Percentiles rank a stretch among this genome's conserved stretches.
Conservation (phyloP, 92 coral and sea anemone species). For the Zoanthus gigantus region DNA sequence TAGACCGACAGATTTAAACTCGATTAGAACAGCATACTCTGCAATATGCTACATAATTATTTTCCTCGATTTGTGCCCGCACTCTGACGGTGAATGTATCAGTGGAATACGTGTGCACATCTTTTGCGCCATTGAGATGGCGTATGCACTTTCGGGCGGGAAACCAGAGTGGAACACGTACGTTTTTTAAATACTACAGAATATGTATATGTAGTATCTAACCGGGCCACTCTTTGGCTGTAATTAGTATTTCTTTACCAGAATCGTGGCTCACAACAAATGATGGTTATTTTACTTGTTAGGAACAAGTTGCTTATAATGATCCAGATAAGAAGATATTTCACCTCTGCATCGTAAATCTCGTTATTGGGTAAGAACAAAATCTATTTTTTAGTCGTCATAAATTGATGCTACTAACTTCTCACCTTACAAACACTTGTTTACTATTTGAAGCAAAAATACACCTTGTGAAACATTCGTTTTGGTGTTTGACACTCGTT, state of each 20-base stretch:
- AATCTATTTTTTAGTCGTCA: background rate
- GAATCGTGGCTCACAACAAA: background rate
- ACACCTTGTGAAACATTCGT: background rate
- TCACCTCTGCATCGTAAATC: slow-evolving; percentile 94
- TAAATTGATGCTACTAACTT: too few relatives aligned
- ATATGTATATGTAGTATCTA: background rate
- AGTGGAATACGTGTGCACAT: background rate
- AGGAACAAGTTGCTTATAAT: slow-evolving; percentile 99
- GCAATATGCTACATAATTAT: too few relatives aligned
- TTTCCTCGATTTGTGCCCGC: too few relatives aligned
- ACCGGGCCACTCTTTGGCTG: too few relatives aligned
- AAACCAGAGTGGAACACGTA: background rate
- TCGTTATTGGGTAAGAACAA: slow-evolving; percentile 88
- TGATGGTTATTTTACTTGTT: background rate
- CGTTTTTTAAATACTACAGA: background rate
- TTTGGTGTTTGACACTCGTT: background rate
- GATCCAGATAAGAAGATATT: slow-evolving; percentile 98
- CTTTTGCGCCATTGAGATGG: background rate
- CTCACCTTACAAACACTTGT: too few relatives aligned
- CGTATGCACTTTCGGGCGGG: background rate
- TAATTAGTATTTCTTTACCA: too few relatives aligned
- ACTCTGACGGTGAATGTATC: too few relatives aligned
- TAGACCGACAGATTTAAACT: too few relatives aligned
- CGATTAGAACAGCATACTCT: too few relatives aligned
- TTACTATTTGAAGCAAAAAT: too few relatives aligned